Evolutionary conservation across 1,140 invertebrate species (phyloP), one percentile per base, ranked within the genome.

Genomic region (Solenopsis invicta): DNA sequence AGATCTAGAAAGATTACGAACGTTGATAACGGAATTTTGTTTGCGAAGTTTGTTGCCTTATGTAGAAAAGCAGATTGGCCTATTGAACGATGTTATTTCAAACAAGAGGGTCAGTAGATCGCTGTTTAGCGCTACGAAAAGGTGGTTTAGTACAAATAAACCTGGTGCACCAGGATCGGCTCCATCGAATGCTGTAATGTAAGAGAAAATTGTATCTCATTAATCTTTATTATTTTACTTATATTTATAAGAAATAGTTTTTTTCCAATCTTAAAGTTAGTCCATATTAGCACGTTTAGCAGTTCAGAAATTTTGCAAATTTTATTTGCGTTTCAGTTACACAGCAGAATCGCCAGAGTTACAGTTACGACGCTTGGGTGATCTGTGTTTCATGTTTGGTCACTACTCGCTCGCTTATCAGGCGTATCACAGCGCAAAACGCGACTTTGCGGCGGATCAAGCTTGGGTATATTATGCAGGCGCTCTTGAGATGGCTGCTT

Each of bases 391-490:
- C 93, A 97, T 99, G 96, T 99, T 99, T 94, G 98, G 99, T 12
- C 97, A 99, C 91, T 99, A 99, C 95, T 97, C 97, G 87, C 96
- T 98, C 75, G 98, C 99, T 1, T 99, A 99, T 95, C 98, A 98
- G 93, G 97, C 98, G 0, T 99, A 99, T 95, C 99, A 99, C 94
- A 97, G 98, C 21, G 98, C 98, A 13, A 99, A 99, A 95, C 97
- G 99, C 86, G 99, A 99, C 93, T 99, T 99, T 95, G 98, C 98
- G 91, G 97, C 97, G 21, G 99, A 99, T 94, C 98, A 99, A 92
- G 99, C 99, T 0, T 99, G 99, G 99, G 95, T 99, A 16, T 98
- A 99, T 94, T 99, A 98, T 95, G 99, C 99, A 12, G 99, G 99
- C 16, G 98, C 99, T 24, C 95, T 99, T 61, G 99, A 99, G 96